Base-by-base conservation (phyloP, 23 tunicate genomes). In the Trididemnum clinides region DNA sequence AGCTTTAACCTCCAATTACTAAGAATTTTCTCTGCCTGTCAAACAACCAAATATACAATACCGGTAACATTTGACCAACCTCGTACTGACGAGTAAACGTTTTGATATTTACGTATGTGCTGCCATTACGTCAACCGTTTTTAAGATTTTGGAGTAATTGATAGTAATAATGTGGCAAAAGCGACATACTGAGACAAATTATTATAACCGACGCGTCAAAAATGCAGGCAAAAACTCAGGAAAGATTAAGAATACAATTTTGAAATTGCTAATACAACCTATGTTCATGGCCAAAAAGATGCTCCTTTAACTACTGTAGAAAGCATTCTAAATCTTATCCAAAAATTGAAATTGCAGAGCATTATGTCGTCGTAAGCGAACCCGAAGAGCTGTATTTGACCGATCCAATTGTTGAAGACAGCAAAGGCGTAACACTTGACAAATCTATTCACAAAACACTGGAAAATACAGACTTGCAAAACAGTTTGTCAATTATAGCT, bases 241-340 rank as follows among this genome's bases (percentile, higher is more conserved):
- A 44, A 44, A 44, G 54, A 44, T 15, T 10, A 44, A 34, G 36
- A 29, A 71, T 33, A 18, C 33, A 71, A 71, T 7, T 25, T 71
- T 20, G 34, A 28, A 19, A 19, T 71, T 30, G 78, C 30, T 19
- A 28, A 28, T 28, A 39, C 37, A 32, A 33, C 30, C 36, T 71
- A 71, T 32, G 22, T 71, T 32, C 39, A 71, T 71, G 78, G 78
- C 7, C 39, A 39, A 25, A 71, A 71, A 71, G 78, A 71, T 32
- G 78, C 7, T 34, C 27, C 78, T 28, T 28, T 25, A 32, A 71
- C n/a, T 25, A 28, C 34, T 29, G 18, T 71, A 7, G 44, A 29
- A 71, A 34, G 15, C 37, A 71, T 19, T 71, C 22, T 7, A 71
- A 71, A 71, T 28, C 6, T 28, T 18, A 28, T 28, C 34, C 39